phyloP scores from a whole-genome alignment of 2,113 vertebrate genomes.

The Lycaon pictus region DNA sequence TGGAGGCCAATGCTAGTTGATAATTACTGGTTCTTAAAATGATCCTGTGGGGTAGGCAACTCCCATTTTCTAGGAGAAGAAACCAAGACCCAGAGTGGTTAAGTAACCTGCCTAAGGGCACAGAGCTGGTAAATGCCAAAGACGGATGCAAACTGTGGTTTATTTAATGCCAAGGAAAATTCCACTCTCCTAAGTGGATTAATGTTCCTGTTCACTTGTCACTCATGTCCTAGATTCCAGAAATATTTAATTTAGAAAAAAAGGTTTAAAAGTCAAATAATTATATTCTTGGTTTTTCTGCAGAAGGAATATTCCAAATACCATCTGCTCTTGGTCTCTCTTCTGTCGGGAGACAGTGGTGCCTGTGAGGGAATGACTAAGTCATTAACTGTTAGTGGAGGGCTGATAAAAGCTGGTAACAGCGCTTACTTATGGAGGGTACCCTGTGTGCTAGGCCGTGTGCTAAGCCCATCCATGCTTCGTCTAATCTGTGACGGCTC shows the following conservation, averaged over 20 bases:
- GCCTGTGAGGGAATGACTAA: background rate
- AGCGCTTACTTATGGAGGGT: background rate
- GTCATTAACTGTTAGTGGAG: background rate
- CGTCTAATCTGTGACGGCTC: background rate
- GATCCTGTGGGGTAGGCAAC: background rate
- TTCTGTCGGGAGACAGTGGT: background rate
- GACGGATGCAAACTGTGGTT: background rate
- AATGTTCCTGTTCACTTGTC: background rate
- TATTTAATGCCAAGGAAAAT: background rate
- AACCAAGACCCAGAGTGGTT: background rate
- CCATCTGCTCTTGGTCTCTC: constrained; percentile 54
- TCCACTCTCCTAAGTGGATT: background rate
- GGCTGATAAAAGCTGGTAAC: background rate
- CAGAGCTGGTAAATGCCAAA: background rate
- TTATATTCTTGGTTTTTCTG: constrained; percentile 49
- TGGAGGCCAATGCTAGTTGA: background rate
- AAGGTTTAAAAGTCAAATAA: constrained; percentile 41
- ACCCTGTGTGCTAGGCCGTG: fast-evolving
- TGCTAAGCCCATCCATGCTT: background rate
- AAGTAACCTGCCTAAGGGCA: background rate
- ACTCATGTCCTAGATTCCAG: background rate
- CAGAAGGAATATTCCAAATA: constrained; percentile 41
- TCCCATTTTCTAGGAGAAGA: background rate
- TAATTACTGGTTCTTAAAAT: background rate
- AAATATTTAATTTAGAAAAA: background rate